These are phyloP conservation scores for Melitaea cinxia DNA, from an alignment of 1,140 invertebrate genomes.

Conservation along the genomic window DNA sequence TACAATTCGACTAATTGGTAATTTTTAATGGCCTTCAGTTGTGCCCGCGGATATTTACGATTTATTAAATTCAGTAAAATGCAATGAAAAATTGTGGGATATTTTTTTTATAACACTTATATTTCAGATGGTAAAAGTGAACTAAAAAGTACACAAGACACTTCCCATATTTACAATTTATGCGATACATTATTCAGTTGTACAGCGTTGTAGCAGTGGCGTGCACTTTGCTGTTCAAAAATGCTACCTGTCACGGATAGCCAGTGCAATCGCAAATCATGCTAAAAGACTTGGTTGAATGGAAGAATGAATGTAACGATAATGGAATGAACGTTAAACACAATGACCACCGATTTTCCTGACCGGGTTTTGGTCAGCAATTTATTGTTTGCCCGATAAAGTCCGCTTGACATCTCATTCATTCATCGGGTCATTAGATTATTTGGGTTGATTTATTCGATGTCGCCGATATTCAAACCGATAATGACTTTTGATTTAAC, in stretches of 20 bases:
- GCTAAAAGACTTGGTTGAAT: conserved; percentile 21
- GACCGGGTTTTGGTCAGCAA: conserved; percentile 29
- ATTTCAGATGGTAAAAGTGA: background rate
- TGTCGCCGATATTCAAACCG: conserved; percentile 17
- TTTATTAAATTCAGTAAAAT: no score
- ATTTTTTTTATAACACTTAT: no score
- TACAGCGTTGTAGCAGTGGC: background rate
- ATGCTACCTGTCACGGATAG: conserved; percentile 15
- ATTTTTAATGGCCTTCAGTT: no score
- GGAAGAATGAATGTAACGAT: conserved; percentile 31
- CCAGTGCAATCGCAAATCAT: conserved; percentile 23
- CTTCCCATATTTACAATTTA: background rate
- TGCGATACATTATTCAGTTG: background rate
- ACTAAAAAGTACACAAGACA: no score
- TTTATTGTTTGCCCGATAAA: conserved; percentile 39
- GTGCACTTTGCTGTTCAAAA: conserved; percentile 4
- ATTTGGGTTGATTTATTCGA: conserved; percentile 34
- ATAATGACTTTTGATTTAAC: conserved; percentile 23
- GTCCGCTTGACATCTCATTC: conserved; percentile 35
- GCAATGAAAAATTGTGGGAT: no score
- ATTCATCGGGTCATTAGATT: conserved; percentile 36
- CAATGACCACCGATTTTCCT: conserved; percentile 37
- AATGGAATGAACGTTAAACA: conserved; percentile 36
- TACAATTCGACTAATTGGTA: no score
- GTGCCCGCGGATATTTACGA: no score